Base-by-base conservation (phyloP, 2,888 invertebrate species). In the Metallyticus violacea region DNA sequence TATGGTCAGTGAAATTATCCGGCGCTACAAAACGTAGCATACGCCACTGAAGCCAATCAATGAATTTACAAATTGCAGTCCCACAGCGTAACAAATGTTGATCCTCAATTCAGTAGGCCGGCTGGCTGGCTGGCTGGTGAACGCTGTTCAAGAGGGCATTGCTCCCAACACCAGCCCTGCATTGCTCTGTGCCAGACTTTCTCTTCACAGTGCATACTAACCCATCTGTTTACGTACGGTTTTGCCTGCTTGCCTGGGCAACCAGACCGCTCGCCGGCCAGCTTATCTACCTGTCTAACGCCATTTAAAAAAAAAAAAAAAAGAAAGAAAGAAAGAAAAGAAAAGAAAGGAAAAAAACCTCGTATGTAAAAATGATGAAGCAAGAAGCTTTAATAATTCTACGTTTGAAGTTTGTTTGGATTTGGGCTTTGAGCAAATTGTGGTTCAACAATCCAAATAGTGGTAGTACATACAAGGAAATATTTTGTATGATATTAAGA, bases 181-280 rank as follows among this genome's bases (percentile, higher is more conserved):
- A 81, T 81, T 81, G 30, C 81, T 62, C 40, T 22, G 9, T 62
- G 81, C 81, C 27, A 83, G 40, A 83, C 83, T 83, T 83, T 83
- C 83, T 83, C 83, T 77, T 83, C 77, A 62, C 62, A 26, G 25
- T 25, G n/a, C n/a, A 22, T 30, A 81, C 40, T 62, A 81, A 77
- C 83, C 76, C n/a, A 82, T 82, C 82, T 82, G 40, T 62, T 62
- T 62, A 26, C 27, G 30, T 81, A 81, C 81, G 29, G 30, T n/a
- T 80, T 80, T 29, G 81, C 25, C 22, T 30, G 25, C 79, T 25
- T 26, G 22, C n/a, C 79, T 26, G 7, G 79, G 27, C 27, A 28
- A 28, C 26, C 26, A 30, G 40, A 22, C n/a, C 1, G 28, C 28
- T 80, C 26, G 26, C 77, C 83, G 40, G 40, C 40, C 40, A 62